Evolutionary conservation across 2,888 invertebrate genomes (phyloP).

Genomic region (Nymphalis polychloros): DNA sequence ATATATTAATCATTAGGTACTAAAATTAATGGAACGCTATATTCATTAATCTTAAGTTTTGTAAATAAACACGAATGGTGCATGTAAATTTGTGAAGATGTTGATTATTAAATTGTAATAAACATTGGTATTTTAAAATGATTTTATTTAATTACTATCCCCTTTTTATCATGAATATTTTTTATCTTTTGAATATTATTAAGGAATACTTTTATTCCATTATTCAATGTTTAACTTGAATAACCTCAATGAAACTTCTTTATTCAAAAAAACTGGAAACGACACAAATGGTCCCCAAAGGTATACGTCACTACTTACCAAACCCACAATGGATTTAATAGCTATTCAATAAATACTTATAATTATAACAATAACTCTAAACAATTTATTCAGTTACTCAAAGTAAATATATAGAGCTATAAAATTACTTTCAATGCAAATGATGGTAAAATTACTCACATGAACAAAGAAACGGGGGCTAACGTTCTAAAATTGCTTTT

Average conservation of each 20-base stretch:
- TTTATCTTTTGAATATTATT: background rate
- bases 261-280: too few relatives aligned
- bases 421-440: slow-evolving; percentile 20
- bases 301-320: too few relatives aligned
- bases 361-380: too few relatives aligned
- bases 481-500: slow-evolving; percentile 37
- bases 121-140: slow-evolving; percentile 54
- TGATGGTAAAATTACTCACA: slow-evolving; percentile 12
- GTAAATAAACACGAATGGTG: slow-evolving; percentile 23
- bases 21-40: slow-evolving; percentile 33
- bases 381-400: background rate
- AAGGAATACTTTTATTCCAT: too few relatives aligned
- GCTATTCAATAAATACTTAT: too few relatives aligned
- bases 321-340: too few relatives aligned
- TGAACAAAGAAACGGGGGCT: slow-evolving; percentile 34
- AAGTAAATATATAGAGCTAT: slow-evolving; percentile 1
- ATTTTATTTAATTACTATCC: slow-evolving; percentile 28
- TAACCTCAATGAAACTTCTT: too few relatives aligned
- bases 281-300: too few relatives aligned
- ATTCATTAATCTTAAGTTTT: slow-evolving; percentile 29
- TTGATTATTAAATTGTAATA: slow-evolving; percentile 26
- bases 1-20: slow-evolving; percentile 19
- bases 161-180: background rate
- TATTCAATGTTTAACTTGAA: too few relatives aligned
- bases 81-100: slow-evolving; percentile 35